Evolutionary conservation across 2,888 invertebrate genomes (phyloP).

Genomic region (Sabellastarte sp.): DNA sequence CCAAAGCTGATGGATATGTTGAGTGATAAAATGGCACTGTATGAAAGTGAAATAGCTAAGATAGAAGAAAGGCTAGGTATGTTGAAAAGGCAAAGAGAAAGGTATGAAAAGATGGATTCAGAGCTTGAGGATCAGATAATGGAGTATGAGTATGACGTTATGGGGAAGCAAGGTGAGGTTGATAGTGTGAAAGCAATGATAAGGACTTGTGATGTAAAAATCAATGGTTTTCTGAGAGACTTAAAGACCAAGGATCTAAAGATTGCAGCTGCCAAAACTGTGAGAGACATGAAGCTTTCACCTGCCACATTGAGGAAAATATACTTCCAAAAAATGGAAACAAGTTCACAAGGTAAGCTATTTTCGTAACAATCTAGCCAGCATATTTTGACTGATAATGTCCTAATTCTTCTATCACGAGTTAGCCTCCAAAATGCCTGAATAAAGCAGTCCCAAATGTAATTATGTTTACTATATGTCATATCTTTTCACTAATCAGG

Average conservation of each 20-base stretch:
- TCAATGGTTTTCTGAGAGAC: background rate
- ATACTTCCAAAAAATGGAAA: background rate
- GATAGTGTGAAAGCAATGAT: background rate
- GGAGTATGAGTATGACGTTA: background rate
- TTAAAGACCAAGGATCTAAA: background rate
- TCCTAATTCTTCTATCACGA: too few relatives aligned
- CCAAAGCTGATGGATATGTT: background rate
- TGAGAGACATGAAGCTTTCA: background rate
- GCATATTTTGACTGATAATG: too few relatives aligned
- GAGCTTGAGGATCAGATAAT: background rate
- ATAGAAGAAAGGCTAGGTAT: background rate
- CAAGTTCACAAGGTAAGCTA: background rate
- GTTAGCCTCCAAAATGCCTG: too few relatives aligned
- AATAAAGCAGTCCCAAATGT: too few relatives aligned
- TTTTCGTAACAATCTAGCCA: too few relatives aligned
- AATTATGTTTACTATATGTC: too few relatives aligned
- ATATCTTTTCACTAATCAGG: too few relatives aligned
- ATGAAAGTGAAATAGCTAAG: background rate
- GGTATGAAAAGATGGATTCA: background rate
- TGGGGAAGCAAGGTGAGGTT: background rate
- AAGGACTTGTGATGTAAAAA: background rate
- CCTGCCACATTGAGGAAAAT: background rate
- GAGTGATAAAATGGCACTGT: background rate
- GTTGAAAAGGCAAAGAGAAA: background rate
- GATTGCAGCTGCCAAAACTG: background rate